These are phyloP conservation scores for Astropecten irregularis DNA, from an alignment of 53 echinoderm and acorn worm genomes.

Conservation along the genomic window DNA sequence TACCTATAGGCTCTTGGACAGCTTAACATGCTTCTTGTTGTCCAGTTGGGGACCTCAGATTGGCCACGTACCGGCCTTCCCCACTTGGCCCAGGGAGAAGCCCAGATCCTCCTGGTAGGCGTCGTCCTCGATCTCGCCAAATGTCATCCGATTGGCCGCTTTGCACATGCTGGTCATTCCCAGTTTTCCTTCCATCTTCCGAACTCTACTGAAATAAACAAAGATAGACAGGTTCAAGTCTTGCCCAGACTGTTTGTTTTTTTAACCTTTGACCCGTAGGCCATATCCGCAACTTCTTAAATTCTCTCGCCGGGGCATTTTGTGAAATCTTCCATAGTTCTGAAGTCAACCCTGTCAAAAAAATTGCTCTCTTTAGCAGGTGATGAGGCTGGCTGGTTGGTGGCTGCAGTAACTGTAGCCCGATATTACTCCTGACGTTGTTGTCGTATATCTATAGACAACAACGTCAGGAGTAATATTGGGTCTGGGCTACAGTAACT, in stretches of 20 bases:
- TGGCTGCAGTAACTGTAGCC: no score
- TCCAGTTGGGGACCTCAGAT: conserved; percentile 89
- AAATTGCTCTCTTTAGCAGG: no score
- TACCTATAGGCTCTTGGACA: conserved; percentile 98
- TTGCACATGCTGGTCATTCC: conserved; percentile 97
- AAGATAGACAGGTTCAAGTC: no score
- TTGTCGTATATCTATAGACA: no score
- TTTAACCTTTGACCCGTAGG: neutral
- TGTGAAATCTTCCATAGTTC: no score
- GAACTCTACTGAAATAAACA: conserved; percentile 50
- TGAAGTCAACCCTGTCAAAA: no score
- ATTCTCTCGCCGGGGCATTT: neutral
- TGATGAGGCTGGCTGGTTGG: no score
- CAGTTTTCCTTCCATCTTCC: conserved; percentile 93
- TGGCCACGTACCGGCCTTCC: conserved; percentile 74
- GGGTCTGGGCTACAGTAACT: no score
- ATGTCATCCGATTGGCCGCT: conserved; percentile 90
- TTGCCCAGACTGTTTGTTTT: no score
- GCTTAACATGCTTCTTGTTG: conserved; percentile 96
- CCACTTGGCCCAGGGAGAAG: conserved; percentile 88
- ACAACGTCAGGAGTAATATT: no score
- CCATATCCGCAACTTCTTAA: neutral
- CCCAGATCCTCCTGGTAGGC: conserved; percentile 97
- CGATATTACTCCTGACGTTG: no score
- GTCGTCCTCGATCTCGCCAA: conserved; percentile 96